Conservation (phyloP, 2,113 vertebrate genomes). For the Pelusios castaneus region DNA sequence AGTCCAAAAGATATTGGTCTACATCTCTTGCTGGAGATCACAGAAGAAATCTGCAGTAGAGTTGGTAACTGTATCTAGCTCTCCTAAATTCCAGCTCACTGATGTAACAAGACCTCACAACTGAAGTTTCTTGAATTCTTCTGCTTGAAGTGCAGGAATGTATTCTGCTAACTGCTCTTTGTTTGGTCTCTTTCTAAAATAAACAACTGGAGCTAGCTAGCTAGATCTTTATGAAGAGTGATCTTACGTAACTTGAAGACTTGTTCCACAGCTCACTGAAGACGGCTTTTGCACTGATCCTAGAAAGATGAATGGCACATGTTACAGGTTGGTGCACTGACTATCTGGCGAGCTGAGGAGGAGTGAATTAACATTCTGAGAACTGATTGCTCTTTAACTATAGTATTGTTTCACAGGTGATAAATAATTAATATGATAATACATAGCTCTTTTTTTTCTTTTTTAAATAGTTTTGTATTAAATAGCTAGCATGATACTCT, state of each 20-base stretch:
- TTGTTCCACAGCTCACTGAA: not conserved
- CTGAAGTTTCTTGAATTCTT: not conserved
- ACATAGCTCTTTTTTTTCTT: not conserved
- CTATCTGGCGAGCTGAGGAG: not conserved
- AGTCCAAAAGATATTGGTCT: too few species aligned
- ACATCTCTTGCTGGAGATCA: too few species aligned
- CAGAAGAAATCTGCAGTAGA: not conserved
- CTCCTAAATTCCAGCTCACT: not conserved
- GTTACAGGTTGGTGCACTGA: not conserved
- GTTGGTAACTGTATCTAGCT: not conserved
- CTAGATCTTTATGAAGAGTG: not conserved
- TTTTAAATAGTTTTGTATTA: not conserved
- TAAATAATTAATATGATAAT: not conserved
- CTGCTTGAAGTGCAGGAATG: not conserved
- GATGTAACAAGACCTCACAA: accelerated
- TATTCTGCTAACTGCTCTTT: not conserved
- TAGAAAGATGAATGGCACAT: not conserved
- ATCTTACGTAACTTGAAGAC: not conserved
- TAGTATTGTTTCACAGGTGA: not conserved
- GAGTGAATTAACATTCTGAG: not conserved
- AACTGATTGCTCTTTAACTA: not conserved
- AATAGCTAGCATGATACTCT: not conserved
- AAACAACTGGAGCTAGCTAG: not conserved
- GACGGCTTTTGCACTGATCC: not conserved
- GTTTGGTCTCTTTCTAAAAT: not conserved